Percentiles rank a stretch among this genome's conserved stretches.
These are phyloP conservation scores for Urocolius indicus DNA, from an alignment of 2,113 vertebrate species.

Conservation along the genomic window DNA sequence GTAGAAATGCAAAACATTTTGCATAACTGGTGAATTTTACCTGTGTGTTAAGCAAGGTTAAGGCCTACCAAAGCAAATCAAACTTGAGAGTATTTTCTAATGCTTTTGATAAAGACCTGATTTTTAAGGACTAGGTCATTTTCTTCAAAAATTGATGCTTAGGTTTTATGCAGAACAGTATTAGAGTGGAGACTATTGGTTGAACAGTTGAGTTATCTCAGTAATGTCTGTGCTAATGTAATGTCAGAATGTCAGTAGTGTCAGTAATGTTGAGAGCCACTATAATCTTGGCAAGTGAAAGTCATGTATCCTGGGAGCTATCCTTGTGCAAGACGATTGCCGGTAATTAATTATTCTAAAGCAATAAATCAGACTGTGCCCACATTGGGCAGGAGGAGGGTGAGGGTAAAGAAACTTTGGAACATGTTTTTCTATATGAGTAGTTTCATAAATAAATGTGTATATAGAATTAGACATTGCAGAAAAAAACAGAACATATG, in stretches of 20 bases:
- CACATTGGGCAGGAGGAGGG: accelerated
- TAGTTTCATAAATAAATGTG: not conserved
- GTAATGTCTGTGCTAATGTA: not conserved
- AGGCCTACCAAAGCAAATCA: not conserved
- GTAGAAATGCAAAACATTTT: not conserved
- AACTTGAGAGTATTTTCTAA: not conserved
- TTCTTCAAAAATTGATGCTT: not conserved
- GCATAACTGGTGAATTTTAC: not conserved
- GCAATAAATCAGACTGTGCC: not conserved
- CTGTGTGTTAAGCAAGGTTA: not conserved
- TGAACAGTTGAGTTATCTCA: not conserved
- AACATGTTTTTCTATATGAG: not conserved
- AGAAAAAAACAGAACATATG: not conserved
- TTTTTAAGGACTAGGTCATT: not conserved
- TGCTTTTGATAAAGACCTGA: not conserved
- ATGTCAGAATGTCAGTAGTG: too few relatives aligned
- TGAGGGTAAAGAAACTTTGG: not conserved
- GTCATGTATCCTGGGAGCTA: not conserved
- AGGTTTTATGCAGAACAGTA: not conserved
- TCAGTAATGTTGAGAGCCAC: not conserved
- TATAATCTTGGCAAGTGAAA: not conserved
- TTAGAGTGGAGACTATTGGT: not conserved
- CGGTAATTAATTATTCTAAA: not conserved
- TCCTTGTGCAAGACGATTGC: not conserved
- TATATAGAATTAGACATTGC: not conserved